phyloP scores from a whole-genome alignment of 2,797 vertebrate genomes.

The Channallabes apus region DNA sequence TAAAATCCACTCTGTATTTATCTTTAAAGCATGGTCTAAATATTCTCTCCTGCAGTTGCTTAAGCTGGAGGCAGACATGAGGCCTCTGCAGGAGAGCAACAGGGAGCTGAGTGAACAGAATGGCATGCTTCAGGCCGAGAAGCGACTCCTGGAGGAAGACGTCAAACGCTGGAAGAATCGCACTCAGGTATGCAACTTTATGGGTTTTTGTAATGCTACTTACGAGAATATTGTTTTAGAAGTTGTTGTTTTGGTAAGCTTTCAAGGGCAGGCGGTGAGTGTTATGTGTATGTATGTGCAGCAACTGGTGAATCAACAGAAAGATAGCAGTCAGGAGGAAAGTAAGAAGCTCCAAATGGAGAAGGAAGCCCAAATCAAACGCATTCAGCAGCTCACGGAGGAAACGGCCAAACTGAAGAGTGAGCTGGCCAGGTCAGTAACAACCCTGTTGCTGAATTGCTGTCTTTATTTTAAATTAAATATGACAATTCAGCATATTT shows the following conservation, averaged over 20 bases:
- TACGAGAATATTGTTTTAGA: background rate
- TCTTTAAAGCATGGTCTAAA: background rate
- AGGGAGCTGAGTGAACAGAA: conserved; percentile 94
- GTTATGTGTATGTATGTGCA: conserved; percentile 59
- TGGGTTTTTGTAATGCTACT: background rate
- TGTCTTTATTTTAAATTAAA: too few relatives aligned
- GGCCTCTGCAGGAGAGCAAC: conserved; percentile 93
- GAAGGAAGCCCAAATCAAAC: conserved; percentile 88
- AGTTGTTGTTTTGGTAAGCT: background rate
- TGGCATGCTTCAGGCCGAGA: conserved; percentile 93
- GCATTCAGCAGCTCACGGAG: conserved; percentile 91
- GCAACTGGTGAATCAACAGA: conserved; percentile 94
- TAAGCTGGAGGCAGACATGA: conserved; percentile 87
- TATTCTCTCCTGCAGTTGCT: conserved; percentile 73
- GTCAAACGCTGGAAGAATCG: conserved; percentile 91
- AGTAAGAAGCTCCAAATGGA: conserved; percentile 90
- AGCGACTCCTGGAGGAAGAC: conserved; percentile 92
- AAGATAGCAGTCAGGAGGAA: conserved; percentile 92
- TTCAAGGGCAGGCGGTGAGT: background rate
- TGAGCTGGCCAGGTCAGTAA: conserved; percentile 82
- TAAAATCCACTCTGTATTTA: background rate
- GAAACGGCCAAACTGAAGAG: conserved; percentile 85
- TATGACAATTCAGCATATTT: too few relatives aligned
- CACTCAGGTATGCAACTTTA: conserved; percentile 78
- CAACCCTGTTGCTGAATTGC: background rate